Evolutionary conservation across 2,888 invertebrate genomes (phyloP).

Genomic region (Dioctria rufipes): DNA sequence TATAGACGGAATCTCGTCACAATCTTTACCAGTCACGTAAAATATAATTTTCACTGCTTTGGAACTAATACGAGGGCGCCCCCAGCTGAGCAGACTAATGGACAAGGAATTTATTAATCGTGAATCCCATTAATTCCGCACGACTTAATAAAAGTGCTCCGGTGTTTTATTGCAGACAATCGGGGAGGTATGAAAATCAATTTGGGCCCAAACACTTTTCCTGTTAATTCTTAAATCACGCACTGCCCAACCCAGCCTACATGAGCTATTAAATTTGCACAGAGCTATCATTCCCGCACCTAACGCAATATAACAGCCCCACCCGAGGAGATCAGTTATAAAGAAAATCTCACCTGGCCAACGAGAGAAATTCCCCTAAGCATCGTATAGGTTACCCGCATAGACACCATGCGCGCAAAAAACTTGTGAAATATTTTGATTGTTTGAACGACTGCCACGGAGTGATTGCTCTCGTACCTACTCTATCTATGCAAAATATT

Average conservation of each 20-base stretch:
- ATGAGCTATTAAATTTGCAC: conserved; percentile 31
- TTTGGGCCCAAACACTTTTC: conserved; percentile 43
- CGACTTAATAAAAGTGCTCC: conserved; percentile 51
- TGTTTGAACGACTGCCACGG: conserved; percentile 6
- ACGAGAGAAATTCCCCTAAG: background rate
- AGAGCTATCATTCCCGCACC: conserved; percentile 33
- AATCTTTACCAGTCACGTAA: conserved; percentile 32
- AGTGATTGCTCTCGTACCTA: background rate
- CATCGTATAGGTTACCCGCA: background rate
- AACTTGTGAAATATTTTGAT: conserved; percentile 50
- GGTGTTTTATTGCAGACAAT: conserved; percentile 9
- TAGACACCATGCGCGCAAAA: conserved; percentile 20
- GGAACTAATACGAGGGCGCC: conserved; percentile 45
- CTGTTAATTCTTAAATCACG: conserved; percentile 49
- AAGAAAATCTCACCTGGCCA: conserved; percentile 6
- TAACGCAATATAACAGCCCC: conserved; percentile 42
- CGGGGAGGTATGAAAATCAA: conserved; percentile 46
- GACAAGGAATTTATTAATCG: conserved; percentile 57
- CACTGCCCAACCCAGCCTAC: conserved; percentile 45
- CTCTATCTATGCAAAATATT: conserved; percentile 33
- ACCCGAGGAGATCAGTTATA: conserved; percentile 15
- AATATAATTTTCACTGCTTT: conserved; percentile 41
- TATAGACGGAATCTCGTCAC: conserved; percentile 20
- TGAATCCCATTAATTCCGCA: conserved; percentile 55
- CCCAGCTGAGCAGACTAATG: conserved; percentile 57